These are phyloP conservation scores for Tribolium castaneum DNA, from an alignment of 1,140 invertebrate species.

Conservation along the genomic window DNA sequence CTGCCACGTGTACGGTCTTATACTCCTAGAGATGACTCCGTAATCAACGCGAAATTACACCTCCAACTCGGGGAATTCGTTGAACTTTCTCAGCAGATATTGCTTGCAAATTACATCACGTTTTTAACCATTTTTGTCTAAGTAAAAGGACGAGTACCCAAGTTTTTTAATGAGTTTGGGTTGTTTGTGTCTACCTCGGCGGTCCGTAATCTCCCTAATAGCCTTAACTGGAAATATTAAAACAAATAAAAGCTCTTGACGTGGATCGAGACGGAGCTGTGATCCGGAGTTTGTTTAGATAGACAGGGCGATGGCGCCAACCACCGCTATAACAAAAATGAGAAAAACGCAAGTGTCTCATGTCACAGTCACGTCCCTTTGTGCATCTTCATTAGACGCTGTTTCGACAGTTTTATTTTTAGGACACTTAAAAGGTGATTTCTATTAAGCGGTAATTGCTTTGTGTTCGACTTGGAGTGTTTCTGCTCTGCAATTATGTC, in stretches of 20 bases:
- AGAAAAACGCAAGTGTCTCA: slow-evolving; percentile 28
- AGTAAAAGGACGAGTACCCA: no score
- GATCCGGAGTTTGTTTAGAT: slow-evolving; percentile 23
- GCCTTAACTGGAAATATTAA: slow-evolving; percentile 30
- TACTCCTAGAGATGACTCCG: background rate
- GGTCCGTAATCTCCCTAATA: slow-evolving; percentile 24
- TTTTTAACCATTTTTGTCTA: no score
- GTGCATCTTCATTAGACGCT: slow-evolving; percentile 14
- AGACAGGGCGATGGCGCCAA: slow-evolving; percentile 21
- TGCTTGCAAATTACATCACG: no score
- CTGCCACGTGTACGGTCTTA: slow-evolving; percentile 39
- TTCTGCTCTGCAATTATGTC: slow-evolving; percentile 10
- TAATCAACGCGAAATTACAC: background rate
- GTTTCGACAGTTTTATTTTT: slow-evolving; percentile 25
- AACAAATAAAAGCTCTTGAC: slow-evolving; percentile 19
- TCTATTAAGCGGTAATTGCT: slow-evolving; percentile 24
- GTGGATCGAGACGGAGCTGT: slow-evolving; percentile 9
- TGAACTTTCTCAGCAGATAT: background rate
- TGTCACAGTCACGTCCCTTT: slow-evolving; percentile 8
- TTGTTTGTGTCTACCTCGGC: slow-evolving; percentile 9
- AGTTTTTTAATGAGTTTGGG: background rate
- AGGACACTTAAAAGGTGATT: slow-evolving; percentile 22
- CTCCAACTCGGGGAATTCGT: background rate
- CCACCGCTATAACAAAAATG: slow-evolving; percentile 17
- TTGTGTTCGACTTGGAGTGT: slow-evolving; percentile 21